These are phyloP conservation scores for Thrips palmi DNA, from an alignment of 1,140 invertebrate genomes.

Conservation along the genomic window DNA sequence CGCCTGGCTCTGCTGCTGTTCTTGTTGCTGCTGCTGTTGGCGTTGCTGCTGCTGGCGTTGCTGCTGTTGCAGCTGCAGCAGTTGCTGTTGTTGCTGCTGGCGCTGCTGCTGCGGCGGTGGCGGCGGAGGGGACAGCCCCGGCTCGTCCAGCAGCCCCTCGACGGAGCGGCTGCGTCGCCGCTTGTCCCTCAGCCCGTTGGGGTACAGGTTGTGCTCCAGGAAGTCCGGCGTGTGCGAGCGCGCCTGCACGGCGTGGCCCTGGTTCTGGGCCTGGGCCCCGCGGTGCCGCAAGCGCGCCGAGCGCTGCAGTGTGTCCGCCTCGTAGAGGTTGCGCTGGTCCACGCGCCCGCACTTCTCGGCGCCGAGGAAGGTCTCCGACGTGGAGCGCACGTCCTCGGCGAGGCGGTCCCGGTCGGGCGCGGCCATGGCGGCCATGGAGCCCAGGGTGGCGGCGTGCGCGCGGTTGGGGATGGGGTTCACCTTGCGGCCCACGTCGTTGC, in stretches of 20 bases:
- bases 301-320: conserved; percentile 40
- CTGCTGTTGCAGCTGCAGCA: conserved; percentile 18
- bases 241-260: too few species aligned
- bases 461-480: conserved; percentile 45
- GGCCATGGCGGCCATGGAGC: conserved; percentile 22
- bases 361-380: conserved; percentile 42
- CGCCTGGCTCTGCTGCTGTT: conserved; percentile 7
- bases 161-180: conserved; percentile 31
- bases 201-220: conserved; percentile 26
- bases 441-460: conserved; percentile 13
- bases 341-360: conserved; percentile 47
- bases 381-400: conserved; percentile 39
- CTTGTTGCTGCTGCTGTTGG: too few species aligned
- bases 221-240: conserved; percentile 18
- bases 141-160: conserved; percentile 40
- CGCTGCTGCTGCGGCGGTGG: conserved; percentile 10
- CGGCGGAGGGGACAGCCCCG: conserved; percentile 20
- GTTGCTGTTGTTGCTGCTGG: conserved; percentile 12
- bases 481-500: conserved; percentile 52
- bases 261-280: too few species aligned
- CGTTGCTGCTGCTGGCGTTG: conserved; percentile 9
- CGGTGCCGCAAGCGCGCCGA: too few species aligned
- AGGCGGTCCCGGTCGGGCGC: conserved; percentile 31
- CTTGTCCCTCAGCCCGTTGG: conserved; percentile 26
- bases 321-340: conserved; percentile 58